Evolutionary conservation across 2,888 invertebrate genomes (phyloP), one percentile per base, ranked within the genome.

Genomic region (Melolontha melolontha): DNA sequence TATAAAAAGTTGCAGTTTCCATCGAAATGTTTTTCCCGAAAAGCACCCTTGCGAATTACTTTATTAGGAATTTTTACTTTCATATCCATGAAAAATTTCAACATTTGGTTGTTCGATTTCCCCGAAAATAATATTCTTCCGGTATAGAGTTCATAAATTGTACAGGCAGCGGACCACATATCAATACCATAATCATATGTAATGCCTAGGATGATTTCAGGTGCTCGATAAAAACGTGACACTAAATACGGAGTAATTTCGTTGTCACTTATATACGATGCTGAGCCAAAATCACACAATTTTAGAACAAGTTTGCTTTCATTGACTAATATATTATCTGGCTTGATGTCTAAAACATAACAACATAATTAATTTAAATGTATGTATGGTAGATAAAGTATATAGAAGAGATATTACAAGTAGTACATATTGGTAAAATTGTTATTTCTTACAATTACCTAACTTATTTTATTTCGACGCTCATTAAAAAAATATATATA

Each of bases 101-200:
- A 86, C 99, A 99, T 99, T 85, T 95, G 95, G 84, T 99, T 99
- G 85, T 99, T 99, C 1, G 96, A 94, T 83, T 96, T 96, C 12
- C 99, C 99, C 71, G 96, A 92, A 83, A 99, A 99, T 88, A 99
- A 90, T 75, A 99, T 99, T 84, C 94, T 94, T n/a, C 98, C 99
- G 0, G 98, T 98, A 80, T 98, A 99, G 67, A 99, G 85, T 83
- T 99, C 99, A 82, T 93, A 99, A 76, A 99, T 92, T 11, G 99
- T 99, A 81, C 97, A 97, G 0, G 96, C 99, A 0, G 96, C 95
- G 0, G 98, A 97, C 98, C 99, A 99, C 91, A 98, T 93, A 82
- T 99, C 99, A 76, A 99, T 95, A n/a, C 94, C 96, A 84, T 93
- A 94, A 83, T 98, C 98, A 84, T 99, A 98, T 0, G 93, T 91